phyloP scores from a whole-genome alignment of 2,888 invertebrate genomes.

The Pseudococcus longispinus region DNA sequence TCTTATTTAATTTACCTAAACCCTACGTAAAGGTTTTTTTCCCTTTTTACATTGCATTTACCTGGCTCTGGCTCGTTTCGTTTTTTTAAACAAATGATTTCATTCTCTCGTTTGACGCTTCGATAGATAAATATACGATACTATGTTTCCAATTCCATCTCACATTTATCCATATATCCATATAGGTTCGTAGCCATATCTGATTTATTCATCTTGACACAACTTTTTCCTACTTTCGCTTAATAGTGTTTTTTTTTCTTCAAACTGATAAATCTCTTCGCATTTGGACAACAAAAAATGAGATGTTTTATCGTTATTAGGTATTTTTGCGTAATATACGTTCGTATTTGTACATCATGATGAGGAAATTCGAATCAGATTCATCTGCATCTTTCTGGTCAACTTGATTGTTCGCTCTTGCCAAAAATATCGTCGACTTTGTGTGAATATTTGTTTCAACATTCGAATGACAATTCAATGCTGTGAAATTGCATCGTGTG shows the following conservation, averaged over 20 bases:
- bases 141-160: not conserved
- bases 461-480: not conserved
- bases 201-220: constrained; percentile 1
- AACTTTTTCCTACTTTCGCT: constrained; percentile 36
- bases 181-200: not conserved
- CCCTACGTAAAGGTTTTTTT: not conserved
- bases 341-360: not conserved
- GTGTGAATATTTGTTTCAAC: not conserved
- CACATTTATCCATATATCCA: not conserved
- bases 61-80: not conserved
- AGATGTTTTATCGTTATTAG: constrained; percentile 16
- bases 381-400: constrained; percentile 2
- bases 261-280: not conserved
- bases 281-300: not conserved
- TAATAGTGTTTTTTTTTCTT: not conserved
- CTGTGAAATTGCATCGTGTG: not conserved
- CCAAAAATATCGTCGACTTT: not conserved
- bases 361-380: constrained; percentile 35
- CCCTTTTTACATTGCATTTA: too few species aligned
- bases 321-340: constrained; percentile 35
- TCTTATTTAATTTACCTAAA: not conserved
- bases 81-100: constrained; percentile 25
- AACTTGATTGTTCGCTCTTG: not conserved
- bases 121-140: not conserved
- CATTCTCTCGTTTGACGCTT: not conserved